Percentiles rank a stretch among this genome's conserved stretches.
Evolutionary conservation across 2,888 invertebrate species (phyloP).

Genomic region (Bruchidius siliquastri): DNA sequence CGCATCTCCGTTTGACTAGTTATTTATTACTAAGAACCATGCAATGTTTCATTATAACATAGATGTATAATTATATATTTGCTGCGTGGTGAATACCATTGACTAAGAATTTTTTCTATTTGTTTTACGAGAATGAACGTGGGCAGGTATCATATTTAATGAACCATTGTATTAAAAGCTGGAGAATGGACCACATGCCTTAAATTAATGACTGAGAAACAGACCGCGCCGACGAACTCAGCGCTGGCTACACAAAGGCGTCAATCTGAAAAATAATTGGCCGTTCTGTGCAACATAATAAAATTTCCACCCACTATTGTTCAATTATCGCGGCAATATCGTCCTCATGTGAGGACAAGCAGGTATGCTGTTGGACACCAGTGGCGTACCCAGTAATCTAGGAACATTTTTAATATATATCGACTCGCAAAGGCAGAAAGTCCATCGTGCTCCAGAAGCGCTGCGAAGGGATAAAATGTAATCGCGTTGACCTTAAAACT

Average conservation of each 20-base stretch:
- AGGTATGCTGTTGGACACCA: neutral
- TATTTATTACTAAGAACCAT: neutral
- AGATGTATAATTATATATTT: neutral
- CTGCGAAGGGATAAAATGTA: too few relatives aligned
- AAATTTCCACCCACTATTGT: neutral
- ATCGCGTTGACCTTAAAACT: too few relatives aligned
- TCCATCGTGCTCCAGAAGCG: too few relatives aligned
- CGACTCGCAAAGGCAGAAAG: too few relatives aligned
- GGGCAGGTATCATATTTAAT: neutral
- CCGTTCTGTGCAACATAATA: neutral
- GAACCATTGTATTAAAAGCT: neutral
- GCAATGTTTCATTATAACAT: neutral
- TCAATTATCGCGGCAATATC: neutral
- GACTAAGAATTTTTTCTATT: neutral
- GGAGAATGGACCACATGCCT: neutral
- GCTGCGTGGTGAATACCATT: neutral
- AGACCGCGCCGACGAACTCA: neutral
- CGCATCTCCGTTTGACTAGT: neutral
- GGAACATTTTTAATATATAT: too few relatives aligned
- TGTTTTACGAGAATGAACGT: neutral
- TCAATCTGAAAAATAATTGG: neutral
- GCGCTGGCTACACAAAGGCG: neutral
- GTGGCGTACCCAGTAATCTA: neutral
- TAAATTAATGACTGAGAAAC: neutral
- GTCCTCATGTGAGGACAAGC: neutral